Percentiles rank a stretch among this genome's conserved stretches.
Evolutionary conservation across 2,888 invertebrate genomes (phyloP).

Genomic region (Sipha maydis): DNA sequence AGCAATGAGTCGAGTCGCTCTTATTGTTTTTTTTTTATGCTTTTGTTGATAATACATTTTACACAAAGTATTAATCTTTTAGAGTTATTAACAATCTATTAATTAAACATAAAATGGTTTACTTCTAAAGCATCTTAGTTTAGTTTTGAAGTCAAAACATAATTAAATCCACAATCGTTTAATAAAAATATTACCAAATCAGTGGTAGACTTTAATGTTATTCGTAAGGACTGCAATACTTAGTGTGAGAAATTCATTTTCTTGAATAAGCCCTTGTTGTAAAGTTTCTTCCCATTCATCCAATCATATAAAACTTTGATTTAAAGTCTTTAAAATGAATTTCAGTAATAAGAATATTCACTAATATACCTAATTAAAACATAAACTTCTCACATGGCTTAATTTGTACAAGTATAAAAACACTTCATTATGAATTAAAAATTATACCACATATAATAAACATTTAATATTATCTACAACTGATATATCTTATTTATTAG

Average conservation of each 20-base stretch:
- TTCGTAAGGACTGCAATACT: not conserved
- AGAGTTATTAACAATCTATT: too few relatives aligned
- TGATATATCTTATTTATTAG: too few relatives aligned
- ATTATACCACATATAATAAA: constrained; percentile 17
- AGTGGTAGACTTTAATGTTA: constrained; percentile 5
- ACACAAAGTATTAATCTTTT: too few relatives aligned
- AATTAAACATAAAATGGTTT: too few relatives aligned
- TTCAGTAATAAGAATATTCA: constrained; percentile 2
- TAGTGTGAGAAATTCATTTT: not conserved
- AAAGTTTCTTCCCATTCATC: not conserved
- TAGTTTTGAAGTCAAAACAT: constrained; percentile 1
- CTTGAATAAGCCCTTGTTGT: not conserved
- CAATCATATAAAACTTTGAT: not conserved
- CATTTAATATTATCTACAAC: too few relatives aligned
- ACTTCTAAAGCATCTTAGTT: constrained; percentile 14
- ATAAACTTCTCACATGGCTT: constrained; percentile 2
- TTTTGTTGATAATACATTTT: too few relatives aligned
- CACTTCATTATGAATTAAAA: not conserved
- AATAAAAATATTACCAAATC: not conserved
- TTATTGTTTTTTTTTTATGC: too few relatives aligned
- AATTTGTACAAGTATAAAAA: constrained; percentile 16
- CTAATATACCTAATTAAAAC: not conserved
- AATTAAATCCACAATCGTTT: not conserved
- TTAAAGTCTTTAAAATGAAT: not conserved
- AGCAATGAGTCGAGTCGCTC: too few relatives aligned